Percentiles rank a stretch among this genome's conserved stretches.
Conservation (phyloP, 2,888 invertebrate genomes). For the Drosophila mercatorum region DNA sequence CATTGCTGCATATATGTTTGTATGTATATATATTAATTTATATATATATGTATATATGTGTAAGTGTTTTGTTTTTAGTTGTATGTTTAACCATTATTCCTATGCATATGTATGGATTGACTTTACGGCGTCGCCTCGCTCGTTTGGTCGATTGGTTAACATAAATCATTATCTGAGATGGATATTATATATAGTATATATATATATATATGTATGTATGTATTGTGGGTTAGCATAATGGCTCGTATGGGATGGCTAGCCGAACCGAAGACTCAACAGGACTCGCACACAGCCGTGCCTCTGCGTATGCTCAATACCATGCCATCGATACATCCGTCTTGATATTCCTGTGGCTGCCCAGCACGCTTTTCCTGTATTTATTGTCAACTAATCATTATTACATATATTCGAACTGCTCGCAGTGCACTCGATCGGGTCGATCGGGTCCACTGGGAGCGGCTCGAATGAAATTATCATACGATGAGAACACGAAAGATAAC, state of each 20-base stretch:
- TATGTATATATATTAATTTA: slow-evolving; percentile 41
- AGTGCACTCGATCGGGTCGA: slow-evolving; percentile 14
- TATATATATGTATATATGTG: slow-evolving; percentile 7
- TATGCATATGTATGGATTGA: slow-evolving; percentile 74
- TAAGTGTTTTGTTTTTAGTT: slow-evolving; percentile 5
- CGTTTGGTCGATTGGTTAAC: slow-evolving; percentile 50
- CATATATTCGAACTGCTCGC: slow-evolving; percentile 41
- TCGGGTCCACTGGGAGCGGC: slow-evolving; percentile 7
- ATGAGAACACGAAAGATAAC: slow-evolving; percentile 32
- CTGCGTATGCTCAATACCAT: neutral
- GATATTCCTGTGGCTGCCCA: slow-evolving; percentile 20
- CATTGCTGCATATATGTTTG: slow-evolving; percentile 37
- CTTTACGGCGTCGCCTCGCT: slow-evolving; percentile 34
- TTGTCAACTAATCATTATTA: slow-evolving; percentile 73
- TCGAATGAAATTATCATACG: slow-evolving; percentile 19
- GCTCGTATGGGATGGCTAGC: slow-evolving; percentile 18
- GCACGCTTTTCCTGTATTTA: slow-evolving; percentile 50
- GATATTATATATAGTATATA: neutral
- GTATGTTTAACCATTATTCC: slow-evolving; percentile 58
- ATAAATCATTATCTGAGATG: slow-evolving; percentile 23
- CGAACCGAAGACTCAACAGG: slow-evolving; percentile 33
- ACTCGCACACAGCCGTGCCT: slow-evolving; percentile 13
- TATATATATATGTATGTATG: neutral
- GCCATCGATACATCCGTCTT: slow-evolving; percentile 16
- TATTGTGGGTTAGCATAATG: slow-evolving; percentile 22